phyloP scores from a whole-genome alignment of 2,888 invertebrate genomes.

The Eremobia ochroleuca region DNA sequence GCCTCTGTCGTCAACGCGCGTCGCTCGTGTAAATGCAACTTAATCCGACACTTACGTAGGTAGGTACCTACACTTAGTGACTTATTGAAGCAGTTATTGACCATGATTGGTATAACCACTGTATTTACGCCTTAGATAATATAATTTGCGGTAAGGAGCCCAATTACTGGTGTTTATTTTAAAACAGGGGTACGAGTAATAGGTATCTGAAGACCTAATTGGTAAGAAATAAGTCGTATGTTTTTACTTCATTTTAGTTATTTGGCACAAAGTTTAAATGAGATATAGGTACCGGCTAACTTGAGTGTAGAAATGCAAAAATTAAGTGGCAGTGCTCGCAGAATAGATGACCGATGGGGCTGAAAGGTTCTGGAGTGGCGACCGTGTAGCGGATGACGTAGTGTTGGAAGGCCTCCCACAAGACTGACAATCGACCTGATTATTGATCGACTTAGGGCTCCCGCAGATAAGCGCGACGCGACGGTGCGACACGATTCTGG shows the following conservation, averaged over 20 bases:
- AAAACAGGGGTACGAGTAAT: neutral
- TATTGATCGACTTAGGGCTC: too few relatives aligned
- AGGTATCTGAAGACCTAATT: neutral
- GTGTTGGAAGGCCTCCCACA: too few relatives aligned
- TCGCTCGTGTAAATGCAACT: slow-evolving; percentile 7
- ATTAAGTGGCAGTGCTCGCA: too few relatives aligned
- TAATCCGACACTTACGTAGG: neutral
- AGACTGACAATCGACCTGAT: too few relatives aligned
- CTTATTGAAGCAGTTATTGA: slow-evolving; percentile 27
- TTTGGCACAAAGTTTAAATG: neutral
- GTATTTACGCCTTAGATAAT: slow-evolving; percentile 19
- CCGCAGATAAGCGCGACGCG: too few relatives aligned
- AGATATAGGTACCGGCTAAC: neutral
- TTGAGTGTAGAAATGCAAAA: too few relatives aligned
- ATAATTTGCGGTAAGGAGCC: slow-evolving; percentile 23
- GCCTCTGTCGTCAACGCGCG: too few relatives aligned
- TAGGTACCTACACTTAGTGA: neutral
- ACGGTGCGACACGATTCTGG: too few relatives aligned
- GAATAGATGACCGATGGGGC: too few relatives aligned
- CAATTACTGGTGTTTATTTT: slow-evolving; percentile 40
- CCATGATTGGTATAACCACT: slow-evolving; percentile 32
- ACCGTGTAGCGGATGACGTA: too few relatives aligned
- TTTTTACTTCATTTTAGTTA: neutral
- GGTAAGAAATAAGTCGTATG: neutral
- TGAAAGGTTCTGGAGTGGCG: too few relatives aligned